These are phyloP conservation scores for Pharmacophagus antenor DNA, from an alignment of 2,888 invertebrate species.

Conservation along the genomic window DNA sequence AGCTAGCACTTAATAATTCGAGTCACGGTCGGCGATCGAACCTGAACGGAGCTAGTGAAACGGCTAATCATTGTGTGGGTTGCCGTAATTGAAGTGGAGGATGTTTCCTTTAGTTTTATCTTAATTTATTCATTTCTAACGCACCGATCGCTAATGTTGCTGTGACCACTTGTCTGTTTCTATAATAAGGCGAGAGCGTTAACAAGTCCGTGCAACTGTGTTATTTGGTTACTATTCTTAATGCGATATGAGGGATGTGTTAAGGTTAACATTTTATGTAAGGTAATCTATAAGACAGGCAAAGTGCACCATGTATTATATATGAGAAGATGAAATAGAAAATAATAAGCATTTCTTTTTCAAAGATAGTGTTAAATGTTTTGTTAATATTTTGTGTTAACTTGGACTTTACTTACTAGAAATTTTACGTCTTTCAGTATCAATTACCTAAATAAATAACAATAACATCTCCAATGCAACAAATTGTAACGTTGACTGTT, in stretches of 20 bases:
- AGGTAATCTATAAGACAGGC: background rate
- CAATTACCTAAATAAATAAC: constrained; percentile 45
- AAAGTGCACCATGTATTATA: no score
- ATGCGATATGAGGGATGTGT: background rate
- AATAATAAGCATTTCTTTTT: no score
- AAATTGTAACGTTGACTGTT: constrained; percentile 55
- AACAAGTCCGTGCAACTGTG: constrained; percentile 60
- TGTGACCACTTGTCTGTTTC: constrained; percentile 75
- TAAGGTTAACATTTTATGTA: background rate
- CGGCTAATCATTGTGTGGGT: constrained; percentile 78
- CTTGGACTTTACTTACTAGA: background rate
- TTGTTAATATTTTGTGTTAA: background rate
- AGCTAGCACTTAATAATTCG: constrained; percentile 75
- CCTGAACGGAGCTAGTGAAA: constrained; percentile 63
- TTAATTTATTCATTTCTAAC: constrained; percentile 75
- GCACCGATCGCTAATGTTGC: constrained; percentile 70
- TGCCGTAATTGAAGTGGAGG: constrained; percentile 73
- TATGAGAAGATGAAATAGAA: no score
- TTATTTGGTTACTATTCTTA: no score
- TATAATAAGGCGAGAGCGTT: constrained; percentile 62
- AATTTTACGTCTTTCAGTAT: background rate
- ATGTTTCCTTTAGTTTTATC: constrained; percentile 71
- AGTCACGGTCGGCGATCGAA: constrained; percentile 56
- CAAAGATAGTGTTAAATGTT: no score
- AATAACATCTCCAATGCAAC: constrained; percentile 55